Evolutionary conservation across 1,140 invertebrate genomes (phyloP).

Genomic region (Euura lappo): DNA sequence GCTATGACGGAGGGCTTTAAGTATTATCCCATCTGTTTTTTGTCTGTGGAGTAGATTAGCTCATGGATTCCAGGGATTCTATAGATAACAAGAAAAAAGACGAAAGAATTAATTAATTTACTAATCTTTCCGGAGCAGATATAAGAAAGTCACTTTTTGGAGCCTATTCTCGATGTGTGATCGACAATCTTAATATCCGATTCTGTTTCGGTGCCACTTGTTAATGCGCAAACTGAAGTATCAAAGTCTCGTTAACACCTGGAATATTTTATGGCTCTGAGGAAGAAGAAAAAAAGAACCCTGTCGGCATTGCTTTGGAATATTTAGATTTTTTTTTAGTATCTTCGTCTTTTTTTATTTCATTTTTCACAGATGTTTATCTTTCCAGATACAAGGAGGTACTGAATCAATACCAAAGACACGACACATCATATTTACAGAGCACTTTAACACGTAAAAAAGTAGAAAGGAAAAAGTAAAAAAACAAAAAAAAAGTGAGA

Average conservation of each 20-base stretch:
- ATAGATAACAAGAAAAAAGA: no score
- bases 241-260: not conserved
- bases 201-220: no score
- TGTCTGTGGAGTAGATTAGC: not conserved
- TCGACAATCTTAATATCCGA: no score
- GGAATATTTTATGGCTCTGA: not conserved
- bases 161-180: no score
- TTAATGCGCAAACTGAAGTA: not conserved
- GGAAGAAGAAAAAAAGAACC: no score
- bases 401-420: constrained; percentile 7
- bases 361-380: not conserved
- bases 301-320: no score
- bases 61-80: not conserved
- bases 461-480: no score
- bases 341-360: not conserved
- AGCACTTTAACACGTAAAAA: not conserved
- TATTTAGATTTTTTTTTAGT: no score
- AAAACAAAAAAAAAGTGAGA: no score
- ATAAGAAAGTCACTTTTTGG: no score
- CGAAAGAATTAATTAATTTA: not conserved
- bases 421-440: not conserved
- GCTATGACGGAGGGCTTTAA: not conserved
- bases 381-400: not conserved
- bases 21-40: constrained; percentile 5
- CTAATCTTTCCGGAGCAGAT: not conserved